Conservation (phyloP, 2,888 invertebrate genomes). For the Hirtodrosophila cameraria region DNA sequence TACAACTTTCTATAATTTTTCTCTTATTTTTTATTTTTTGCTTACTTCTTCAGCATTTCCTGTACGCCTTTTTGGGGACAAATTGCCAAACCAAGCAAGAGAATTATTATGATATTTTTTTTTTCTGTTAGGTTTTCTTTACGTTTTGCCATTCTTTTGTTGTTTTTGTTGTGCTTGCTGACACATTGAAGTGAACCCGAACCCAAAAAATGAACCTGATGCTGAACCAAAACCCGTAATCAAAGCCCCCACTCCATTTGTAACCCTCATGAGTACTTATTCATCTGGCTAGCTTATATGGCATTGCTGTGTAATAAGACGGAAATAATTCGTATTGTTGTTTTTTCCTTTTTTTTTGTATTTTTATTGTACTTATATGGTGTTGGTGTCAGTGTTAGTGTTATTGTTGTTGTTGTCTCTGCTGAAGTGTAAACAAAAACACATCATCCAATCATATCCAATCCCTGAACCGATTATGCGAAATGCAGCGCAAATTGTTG, state of each 20-base stretch:
- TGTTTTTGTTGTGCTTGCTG: constrained; percentile 36
- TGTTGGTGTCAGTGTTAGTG: constrained; percentile 13
- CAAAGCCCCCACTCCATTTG: not conserved
- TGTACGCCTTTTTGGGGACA: constrained; percentile 24
- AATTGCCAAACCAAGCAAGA: constrained; percentile 80
- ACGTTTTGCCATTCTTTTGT: constrained; percentile 44
- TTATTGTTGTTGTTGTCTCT: constrained; percentile 11
- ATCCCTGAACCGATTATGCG: constrained; percentile 34
- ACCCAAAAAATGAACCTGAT: not conserved
- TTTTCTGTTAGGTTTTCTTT: constrained; percentile 22
- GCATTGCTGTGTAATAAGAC: constrained; percentile 81
- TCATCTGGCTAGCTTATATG: constrained; percentile 64
- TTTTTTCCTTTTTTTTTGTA: constrained; percentile 23
- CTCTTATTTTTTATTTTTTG: not conserved
- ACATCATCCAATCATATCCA: constrained; percentile 44
- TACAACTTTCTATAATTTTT: not conserved
- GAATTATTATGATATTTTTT: constrained; percentile 77
- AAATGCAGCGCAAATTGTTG: constrained; percentile 57
- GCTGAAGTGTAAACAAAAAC: constrained; percentile 61
- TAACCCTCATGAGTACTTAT: constrained; percentile 51
- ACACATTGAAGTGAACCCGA: constrained; percentile 51
- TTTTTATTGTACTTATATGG: no score
- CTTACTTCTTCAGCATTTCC: constrained; percentile 1
- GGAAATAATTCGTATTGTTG: constrained; percentile 79
- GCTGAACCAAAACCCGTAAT: constrained; percentile 13